phyloP scores from a whole-genome alignment of 1,140 invertebrate species.

The Centruroides vittatus region DNA sequence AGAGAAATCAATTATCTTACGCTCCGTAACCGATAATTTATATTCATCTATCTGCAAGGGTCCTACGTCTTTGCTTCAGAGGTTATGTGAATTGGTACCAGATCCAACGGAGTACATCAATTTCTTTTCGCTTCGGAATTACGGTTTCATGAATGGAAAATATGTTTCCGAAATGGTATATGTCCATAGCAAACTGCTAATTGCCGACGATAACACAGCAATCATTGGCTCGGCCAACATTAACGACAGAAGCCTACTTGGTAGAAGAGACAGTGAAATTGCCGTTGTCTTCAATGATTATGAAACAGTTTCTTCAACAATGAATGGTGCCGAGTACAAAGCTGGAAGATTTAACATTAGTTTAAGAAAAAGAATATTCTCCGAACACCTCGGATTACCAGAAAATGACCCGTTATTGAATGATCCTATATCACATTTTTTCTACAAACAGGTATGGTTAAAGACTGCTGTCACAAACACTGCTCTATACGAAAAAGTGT shows the following conservation, averaged over 20 bases:
- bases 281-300: conserved; percentile 70
- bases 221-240: conserved; percentile 97
- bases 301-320: conserved; percentile 55
- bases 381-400: conserved; percentile 65
- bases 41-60: conserved; percentile 72
- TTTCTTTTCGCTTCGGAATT: no score
- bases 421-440: conserved; percentile 55
- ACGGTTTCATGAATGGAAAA: no score
- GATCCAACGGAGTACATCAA: background rate
- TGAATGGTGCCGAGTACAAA: conserved; percentile 61
- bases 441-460: conserved; percentile 69
- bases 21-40: conserved; percentile 93
- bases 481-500: conserved; percentile 67
- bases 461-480: conserved; percentile 61
- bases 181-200: conserved; percentile 94
- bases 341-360: conserved; percentile 71
- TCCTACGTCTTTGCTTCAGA: conserved; percentile 32
- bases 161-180: conserved; percentile 82
- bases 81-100: conserved; percentile 23
- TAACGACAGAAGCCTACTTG: conserved; percentile 85
- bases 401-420: conserved; percentile 39
- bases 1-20: conserved; percentile 66
- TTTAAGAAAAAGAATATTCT: conserved; percentile 70
- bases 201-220: conserved; percentile 72
- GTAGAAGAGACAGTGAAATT: conserved; percentile 86